A percentile compares a stretch with the other conserved stretches of the same genome.
Conservation (phyloP, 2,113 vertebrate species). For the Laterallus jamaicensis region DNA sequence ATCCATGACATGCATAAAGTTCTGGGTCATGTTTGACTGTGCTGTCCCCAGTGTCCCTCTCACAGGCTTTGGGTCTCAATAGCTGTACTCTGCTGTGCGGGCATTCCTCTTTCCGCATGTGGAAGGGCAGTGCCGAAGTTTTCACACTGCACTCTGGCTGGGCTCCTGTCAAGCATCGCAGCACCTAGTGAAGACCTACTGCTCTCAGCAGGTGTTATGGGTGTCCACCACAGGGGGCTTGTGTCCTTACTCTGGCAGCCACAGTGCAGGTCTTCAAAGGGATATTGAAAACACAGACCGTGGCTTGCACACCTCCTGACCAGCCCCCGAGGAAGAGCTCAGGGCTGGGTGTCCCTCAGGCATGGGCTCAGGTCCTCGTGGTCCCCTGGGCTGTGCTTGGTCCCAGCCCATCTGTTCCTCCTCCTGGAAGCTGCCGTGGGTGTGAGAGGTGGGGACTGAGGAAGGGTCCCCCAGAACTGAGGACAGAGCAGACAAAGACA, state of each 20-base stretch:
- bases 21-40: not conserved
- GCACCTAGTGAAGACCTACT: not conserved
- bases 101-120: not conserved
- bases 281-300: not conserved
- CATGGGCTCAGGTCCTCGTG: not conserved
- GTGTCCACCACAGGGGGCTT: not conserved
- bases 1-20: not conserved
- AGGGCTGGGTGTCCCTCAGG: not conserved
- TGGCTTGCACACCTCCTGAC: not conserved
- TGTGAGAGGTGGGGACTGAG: not conserved
- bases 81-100: not conserved
- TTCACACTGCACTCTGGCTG: not conserved
- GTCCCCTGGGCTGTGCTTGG: not conserved
- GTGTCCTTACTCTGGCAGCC: not conserved
- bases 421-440: not conserved
- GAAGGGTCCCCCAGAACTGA: not conserved
- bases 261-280: not conserved
- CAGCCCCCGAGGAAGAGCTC: not conserved
- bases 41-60: not conserved
- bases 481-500: not conserved
- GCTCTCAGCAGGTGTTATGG: not conserved
- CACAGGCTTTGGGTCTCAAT: not conserved
- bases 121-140: not conserved
- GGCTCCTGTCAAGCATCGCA: fast-evolving
- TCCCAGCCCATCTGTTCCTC: not conserved